Base-by-base conservation (phyloP, 2,888 invertebrate genomes). In the Diabrotica balteata region DNA sequence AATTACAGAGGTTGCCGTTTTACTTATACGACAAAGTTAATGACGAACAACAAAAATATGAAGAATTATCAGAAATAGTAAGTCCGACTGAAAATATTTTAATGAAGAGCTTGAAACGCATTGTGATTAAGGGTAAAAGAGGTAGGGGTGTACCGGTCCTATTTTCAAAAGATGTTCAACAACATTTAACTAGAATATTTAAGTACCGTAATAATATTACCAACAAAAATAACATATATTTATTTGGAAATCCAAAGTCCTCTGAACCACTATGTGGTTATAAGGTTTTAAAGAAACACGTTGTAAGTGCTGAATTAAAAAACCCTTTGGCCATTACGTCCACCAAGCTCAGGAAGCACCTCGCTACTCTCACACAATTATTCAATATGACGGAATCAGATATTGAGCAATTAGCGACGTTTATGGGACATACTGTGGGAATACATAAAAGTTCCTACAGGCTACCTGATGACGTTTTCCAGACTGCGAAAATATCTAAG, bases 361-460 rank as follows among this genome's bases (percentile, higher is more conserved):
- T 75, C n/a, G 75, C 73, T 7, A 76, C 75, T 5, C 50, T 76
- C 11, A 63, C 72, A 10, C 76, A 77, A 66, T n/a, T 75, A 46
- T 72, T 76, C 43, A 69, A 67, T 51, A 71, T 77, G 73, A 52
- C 67, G n/a, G 71, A 74, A 49, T 69, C 62, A 17, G 75, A 75
- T 50, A 53, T 75, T 11, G 75, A 76, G 49, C 77, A 76, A 59
- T 58, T 76, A 11, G 69, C 75, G 4, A 67, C 59, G 8, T 77
- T 76, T 59, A 76, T 77, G 75, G 74, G 73, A 9, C 75, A 76
- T 53, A 71, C 74, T n/a, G 2, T 63, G 10, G 70, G 64, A n/a
- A 63, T 71, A 7, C 74, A 76, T 67, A 64, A 61, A 66, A 43
- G 54, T 17, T 68, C 67, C 45, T 74, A 76, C 59, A 54, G 46